Conservation (phyloP, 2,888 invertebrate species). For the Lasius fuliginosus region DNA sequence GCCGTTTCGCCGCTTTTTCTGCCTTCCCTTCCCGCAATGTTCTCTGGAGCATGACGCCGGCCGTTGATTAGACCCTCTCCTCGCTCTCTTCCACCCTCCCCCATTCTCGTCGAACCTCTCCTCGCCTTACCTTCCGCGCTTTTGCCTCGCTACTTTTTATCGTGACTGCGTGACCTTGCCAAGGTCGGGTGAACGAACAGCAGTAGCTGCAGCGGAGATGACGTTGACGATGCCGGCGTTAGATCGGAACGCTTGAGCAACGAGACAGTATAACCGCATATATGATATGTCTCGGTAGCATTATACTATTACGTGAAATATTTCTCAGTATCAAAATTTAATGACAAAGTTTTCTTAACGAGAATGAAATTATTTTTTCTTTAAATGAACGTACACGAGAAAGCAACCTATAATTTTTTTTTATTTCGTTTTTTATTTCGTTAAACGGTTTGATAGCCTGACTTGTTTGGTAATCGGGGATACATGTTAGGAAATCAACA, state of each 20-base stretch:
- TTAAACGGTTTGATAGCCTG: neutral
- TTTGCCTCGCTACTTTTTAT: conserved; percentile 74
- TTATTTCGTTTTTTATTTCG: neutral
- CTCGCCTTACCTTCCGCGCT: conserved; percentile 74
- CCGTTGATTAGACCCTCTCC: conserved; percentile 85
- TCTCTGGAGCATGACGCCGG: conserved; percentile 85
- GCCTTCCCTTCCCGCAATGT: conserved; percentile 68
- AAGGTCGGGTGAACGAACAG: conserved; percentile 86
- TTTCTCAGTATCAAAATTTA: conserved; percentile 3
- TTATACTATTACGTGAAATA: neutral
- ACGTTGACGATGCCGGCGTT: conserved; percentile 55
- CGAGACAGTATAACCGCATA: neutral
- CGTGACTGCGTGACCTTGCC: conserved; percentile 84
- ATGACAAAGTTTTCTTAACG: neutral
- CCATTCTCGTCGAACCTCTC: conserved; percentile 59
- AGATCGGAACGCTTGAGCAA: conserved; percentile 23
- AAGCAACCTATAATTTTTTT: neutral
- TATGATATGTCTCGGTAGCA: neutral
- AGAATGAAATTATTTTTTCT: neutral
- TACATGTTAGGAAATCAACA: conserved; percentile 40
- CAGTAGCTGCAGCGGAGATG: conserved; percentile 51
- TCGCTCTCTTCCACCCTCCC: conserved; percentile 60
- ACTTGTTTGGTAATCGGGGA: conserved; percentile 20
- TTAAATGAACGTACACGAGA: neutral
- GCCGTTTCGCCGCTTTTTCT: conserved; percentile 68